Base-by-base conservation (phyloP, 2,888 invertebrate genomes). In the Keiferia lycopersicella region DNA sequence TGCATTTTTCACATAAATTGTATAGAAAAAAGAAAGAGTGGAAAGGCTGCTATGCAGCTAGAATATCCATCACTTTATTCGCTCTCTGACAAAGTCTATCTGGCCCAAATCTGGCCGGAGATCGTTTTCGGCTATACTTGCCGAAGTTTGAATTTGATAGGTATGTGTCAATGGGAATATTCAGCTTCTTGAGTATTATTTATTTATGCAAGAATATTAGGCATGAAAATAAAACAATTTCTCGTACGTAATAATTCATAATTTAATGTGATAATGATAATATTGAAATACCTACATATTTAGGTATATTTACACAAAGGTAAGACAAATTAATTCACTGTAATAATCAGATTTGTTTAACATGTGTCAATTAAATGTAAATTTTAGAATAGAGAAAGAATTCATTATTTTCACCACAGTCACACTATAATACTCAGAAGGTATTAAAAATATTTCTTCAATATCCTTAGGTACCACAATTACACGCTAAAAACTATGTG, bases 191-290 rank as follows among this genome's bases (percentile, higher is more conserved):
- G n/a, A n/a, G n/a, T n/a, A n/a, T n/a, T n/a, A n/a, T n/a, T n/a
- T n/a, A n/a, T n/a, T n/a, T n/a, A 20, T 30, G 14, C 14, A 14
- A n/a, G 34, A 0, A 18, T n/a, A 7, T 16, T 10, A 56, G 34
- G 30, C 7, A 2, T 3, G 26, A 3, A 20, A 59, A 82, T 78
- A 78, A 87, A 84, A 78, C 65, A 63, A 72, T 39, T 41, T 68
- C 65, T 80, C 34, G 78, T 79, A 77, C 45, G 62, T 86, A 84
- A 81, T 86, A 84, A 81, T 89, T 80, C 76, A 90, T 89, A 91
- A 88, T 90, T 90, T 90, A 91, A 86, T 89, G 83, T 83, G 82
- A 88, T 84, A 87, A 86, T 83, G 82, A 88, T 85, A 87, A 86
- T 81, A 83, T 84, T 83, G 81, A 75, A 79, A 87, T 84, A 88